Percentiles rank a stretch among this genome's conserved stretches.
These are phyloP conservation scores for Leucoptera coffeella DNA, from an alignment of 2,888 invertebrate species.

Conservation along the genomic window DNA sequence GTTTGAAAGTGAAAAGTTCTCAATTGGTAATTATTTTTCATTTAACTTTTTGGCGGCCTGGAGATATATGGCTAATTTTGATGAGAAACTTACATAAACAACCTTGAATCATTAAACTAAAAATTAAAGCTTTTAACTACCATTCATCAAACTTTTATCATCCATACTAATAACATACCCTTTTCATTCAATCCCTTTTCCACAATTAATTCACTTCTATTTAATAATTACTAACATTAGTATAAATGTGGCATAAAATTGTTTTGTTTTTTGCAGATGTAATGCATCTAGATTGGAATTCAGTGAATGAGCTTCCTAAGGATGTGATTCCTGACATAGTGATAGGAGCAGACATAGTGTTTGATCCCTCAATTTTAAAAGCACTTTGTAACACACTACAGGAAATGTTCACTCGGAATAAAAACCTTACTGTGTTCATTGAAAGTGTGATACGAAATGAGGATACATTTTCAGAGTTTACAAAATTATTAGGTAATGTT, in stretches of 20 bases:
- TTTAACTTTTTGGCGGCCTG: too few species aligned
- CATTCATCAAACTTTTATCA: too few species aligned
- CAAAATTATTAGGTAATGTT: conserved; percentile 39
- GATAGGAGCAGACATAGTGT: conserved; percentile 38
- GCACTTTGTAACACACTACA: conserved; percentile 22
- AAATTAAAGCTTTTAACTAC: too few species aligned
- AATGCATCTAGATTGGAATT: conserved; percentile 26
- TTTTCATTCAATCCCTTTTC: too few species aligned
- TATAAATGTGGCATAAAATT: not conserved
- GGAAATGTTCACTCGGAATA: conserved; percentile 18
- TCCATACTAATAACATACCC: too few species aligned
- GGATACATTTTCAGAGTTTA: conserved; percentile 55
- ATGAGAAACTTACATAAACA: too few species aligned
- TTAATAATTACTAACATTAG: too few species aligned
- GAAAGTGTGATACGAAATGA: conserved; percentile 54
- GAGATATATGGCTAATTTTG: too few species aligned
- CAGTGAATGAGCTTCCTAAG: conserved; percentile 11
- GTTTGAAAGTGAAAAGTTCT: too few species aligned
- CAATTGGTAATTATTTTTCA: too few species aligned
- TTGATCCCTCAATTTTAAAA: conserved; percentile 28
- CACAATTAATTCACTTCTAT: too few species aligned
- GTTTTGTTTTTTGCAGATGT: conserved; percentile 14
- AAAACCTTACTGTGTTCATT: conserved; percentile 20
- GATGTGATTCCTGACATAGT: conserved; percentile 24
- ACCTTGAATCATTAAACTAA: too few species aligned